Evolutionary conservation across 2,888 invertebrate species (phyloP), one percentile per base, ranked within the genome.

Genomic region (Thera obeliscata): DNA sequence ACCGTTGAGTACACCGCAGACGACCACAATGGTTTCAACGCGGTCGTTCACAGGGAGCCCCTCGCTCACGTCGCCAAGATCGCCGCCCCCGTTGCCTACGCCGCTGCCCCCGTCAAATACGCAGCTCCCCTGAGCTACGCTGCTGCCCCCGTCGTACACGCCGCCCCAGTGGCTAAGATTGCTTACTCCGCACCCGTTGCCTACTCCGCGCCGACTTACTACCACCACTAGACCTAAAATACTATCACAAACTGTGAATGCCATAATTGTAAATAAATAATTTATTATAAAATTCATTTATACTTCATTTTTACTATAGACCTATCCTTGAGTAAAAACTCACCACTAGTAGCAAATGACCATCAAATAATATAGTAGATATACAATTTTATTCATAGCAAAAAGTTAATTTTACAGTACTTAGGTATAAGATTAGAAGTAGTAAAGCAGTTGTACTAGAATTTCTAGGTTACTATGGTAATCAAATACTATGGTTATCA

Each of bases 1-100:
- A 93, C 88, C 61, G 94, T 94, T 0, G 94, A 94, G 46, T 94
- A 94, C 85, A 91, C 91, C 68, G 94, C 94, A 67, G 94, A 94
- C 75, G 85, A 88, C 43, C 84, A 91, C 78, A 89, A 92, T 73
- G 94, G 94, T 65, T 94, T 94, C 85, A 94, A 94, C 81, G 94
- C 94, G 46, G 91, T 94, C 43, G 94, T 94, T 9, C 90, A 85
- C 81, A 88, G 78, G 72, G 91, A 92, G 73, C 88, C 94, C 56
- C 79, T 93, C 74, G 87, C 77, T 56, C 80, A 81, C 57, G 78
- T 81, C 43, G 75, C 79, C 55, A 79, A 81, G 66, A 66, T 74
- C 57, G 78, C 78, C 60, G 74, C 80, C 8, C 76, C 75, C 38
- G 76, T 78, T 3, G 72, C 73, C 11, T 74, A 79, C 70, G 66